Evolutionary conservation across 2,797 vertebrate species (phyloP).

Genomic region (Xenopus petersii): DNA sequence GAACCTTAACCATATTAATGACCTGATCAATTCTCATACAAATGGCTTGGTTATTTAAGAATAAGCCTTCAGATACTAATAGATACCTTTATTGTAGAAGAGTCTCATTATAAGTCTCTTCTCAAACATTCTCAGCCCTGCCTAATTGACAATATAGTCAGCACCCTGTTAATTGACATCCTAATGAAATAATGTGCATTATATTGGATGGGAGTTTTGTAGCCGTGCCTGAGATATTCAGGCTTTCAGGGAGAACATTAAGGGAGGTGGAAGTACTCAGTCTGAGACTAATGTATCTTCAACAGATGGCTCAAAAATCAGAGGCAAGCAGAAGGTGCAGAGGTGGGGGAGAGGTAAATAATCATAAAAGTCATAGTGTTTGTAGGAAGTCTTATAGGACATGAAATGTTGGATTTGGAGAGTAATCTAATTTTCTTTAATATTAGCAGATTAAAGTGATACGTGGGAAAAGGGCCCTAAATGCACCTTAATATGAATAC

Average conservation of each 20-base stretch:
- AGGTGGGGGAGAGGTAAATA: constrained; percentile 9
- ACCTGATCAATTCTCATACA: too few relatives aligned
- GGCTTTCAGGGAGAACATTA: constrained; percentile 35
- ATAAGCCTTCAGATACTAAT: not conserved
- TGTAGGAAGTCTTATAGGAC: not conserved
- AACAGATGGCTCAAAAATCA: constrained; percentile 38
- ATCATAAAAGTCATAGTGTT: constrained; percentile 16
- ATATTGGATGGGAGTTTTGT: constrained; percentile 8
- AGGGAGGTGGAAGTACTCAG: constrained; percentile 36
- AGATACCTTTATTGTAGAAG: not conserved
- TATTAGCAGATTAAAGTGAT: not conserved
- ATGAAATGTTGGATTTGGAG: not conserved
- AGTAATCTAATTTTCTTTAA: not conserved
- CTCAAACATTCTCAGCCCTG: constrained; percentile 16
- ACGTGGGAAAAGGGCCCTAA: not conserved
- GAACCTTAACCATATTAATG: too few relatives aligned
- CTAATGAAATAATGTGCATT: constrained; percentile 42
- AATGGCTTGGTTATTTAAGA: not conserved
- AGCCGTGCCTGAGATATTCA: constrained; percentile 22
- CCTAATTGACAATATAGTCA: constrained; percentile 22
- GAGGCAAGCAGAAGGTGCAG: constrained; percentile 4
- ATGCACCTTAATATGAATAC: too few relatives aligned
- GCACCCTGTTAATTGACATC: constrained; percentile 41
- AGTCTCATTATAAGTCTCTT: not conserved
- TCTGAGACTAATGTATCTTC: constrained; percentile 34